These are phyloP conservation scores for Amorpha juglandis DNA, from an alignment of 2,888 invertebrate species.

Conservation along the genomic window DNA sequence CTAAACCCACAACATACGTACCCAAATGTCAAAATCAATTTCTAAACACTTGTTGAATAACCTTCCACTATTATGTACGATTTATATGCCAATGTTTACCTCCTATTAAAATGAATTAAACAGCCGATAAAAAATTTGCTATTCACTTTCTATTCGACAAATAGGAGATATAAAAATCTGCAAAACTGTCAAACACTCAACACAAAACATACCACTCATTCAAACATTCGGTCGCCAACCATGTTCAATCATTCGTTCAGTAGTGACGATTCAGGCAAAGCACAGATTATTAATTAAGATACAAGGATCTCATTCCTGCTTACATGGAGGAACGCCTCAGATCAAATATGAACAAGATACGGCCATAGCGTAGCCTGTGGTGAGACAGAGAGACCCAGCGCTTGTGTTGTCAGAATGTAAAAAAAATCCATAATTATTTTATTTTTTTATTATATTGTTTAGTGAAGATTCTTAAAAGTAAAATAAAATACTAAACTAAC, in stretches of 20 bases:
- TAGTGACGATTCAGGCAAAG: conserved; percentile 5
- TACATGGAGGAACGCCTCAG: no score
- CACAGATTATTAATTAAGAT: neutral
- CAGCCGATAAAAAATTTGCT: conserved; percentile 39
- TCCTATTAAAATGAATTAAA: conserved; percentile 8
- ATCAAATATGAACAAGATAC: no score
- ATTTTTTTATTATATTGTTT: no score
- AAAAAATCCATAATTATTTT: no score
- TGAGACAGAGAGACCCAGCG: no score
- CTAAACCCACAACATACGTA: conserved; percentile 62
- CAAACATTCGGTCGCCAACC: conserved; percentile 14
- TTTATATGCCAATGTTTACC: neutral
- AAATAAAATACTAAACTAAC: no score
- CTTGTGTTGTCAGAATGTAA: no score
- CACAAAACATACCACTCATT: conserved; percentile 43
- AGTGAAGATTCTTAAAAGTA: no score
- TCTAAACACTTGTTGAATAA: conserved; percentile 39
- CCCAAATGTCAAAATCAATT: conserved; percentile 56
- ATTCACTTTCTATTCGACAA: conserved; percentile 57
- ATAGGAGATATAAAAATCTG: conserved; percentile 52
- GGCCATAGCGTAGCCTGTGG: no score
- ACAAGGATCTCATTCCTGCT: neutral
- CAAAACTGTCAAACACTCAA: conserved; percentile 57
- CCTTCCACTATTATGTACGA: neutral
- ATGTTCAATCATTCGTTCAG: conserved; percentile 26